Percentiles rank a stretch among this genome's conserved stretches.
These are phyloP conservation scores for Athene cunicularia DNA, from an alignment of 2,113 vertebrate genomes.

Conservation along the genomic window DNA sequence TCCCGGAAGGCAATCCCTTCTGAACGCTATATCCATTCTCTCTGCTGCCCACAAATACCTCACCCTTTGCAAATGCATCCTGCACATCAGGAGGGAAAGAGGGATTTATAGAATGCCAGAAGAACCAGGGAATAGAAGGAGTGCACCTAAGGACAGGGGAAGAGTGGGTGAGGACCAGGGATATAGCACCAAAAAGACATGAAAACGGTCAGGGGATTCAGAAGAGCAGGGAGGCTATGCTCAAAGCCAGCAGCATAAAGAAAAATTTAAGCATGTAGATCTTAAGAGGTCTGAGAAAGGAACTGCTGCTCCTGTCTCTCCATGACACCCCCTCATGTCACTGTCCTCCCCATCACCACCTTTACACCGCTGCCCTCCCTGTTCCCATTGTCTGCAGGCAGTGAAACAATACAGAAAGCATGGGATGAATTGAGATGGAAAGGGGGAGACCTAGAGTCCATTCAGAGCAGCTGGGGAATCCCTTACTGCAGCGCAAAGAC, in stretches of 20 bases:
- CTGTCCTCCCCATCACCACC: not conserved
- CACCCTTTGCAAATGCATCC: constrained; percentile 92
- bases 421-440: not conserved
- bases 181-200: not conserved
- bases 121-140: not conserved
- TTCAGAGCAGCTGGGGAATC: not conserved
- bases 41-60: constrained; percentile 85
- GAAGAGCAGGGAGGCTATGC: not conserved
- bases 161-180: not conserved
- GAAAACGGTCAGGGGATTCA: not conserved
- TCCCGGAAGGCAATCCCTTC: constrained; percentile 74
- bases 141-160: not conserved
- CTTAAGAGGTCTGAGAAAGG: not conserved
- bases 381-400: not conserved
- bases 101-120: not conserved
- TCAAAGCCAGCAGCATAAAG: not conserved
- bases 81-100: constrained; percentile 39
- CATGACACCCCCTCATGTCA: not conserved
- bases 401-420: not conserved
- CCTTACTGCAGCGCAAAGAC: not conserved
- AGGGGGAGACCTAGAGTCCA: not conserved
- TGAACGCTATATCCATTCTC: constrained; percentile 80
- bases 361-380: not conserved
- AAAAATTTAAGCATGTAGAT: not conserved
- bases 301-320: not conserved